Percentiles rank a stretch among this genome's conserved stretches.
phyloP scores from a whole-genome alignment of 2,113 vertebrate species.

The Zapus hudsonius region DNA sequence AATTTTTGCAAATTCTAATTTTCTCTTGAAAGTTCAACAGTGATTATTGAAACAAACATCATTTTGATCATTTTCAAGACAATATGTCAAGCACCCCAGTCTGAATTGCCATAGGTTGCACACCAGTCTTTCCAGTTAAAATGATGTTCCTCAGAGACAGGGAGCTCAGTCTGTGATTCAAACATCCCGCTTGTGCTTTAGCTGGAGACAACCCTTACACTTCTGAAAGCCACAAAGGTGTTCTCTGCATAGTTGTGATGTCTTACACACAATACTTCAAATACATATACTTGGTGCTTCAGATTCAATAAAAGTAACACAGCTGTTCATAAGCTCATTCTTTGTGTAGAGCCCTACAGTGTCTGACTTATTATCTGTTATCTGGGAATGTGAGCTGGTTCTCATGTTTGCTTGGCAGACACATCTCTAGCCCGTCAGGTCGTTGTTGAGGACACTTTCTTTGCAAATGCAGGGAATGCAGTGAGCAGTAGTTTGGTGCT shows the following conservation, averaged over 20 bases:
- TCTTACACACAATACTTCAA: too few relatives aligned
- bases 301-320: too few relatives aligned
- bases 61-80: slow-evolving; percentile 11
- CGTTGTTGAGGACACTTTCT: too few relatives aligned
- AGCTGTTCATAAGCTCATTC: too few relatives aligned
- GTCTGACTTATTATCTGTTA: too few relatives aligned
- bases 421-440: too few relatives aligned
- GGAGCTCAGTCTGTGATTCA: not conserved
- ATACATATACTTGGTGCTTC: too few relatives aligned
- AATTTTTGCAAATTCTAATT: slow-evolving; percentile 41
- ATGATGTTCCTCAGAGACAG: not conserved
- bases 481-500: too few relatives aligned
- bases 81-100: not conserved
- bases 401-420: too few relatives aligned
- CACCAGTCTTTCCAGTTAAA: not conserved
- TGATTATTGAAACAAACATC: not conserved
- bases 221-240: not conserved
- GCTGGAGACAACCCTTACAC: not conserved
- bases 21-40: slow-evolving; percentile 9
- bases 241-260: not conserved
- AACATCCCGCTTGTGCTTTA: not conserved
- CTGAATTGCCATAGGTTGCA: not conserved
- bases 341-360: too few relatives aligned
- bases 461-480: too few relatives aligned
- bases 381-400: too few relatives aligned